Evolutionary conservation across 2,888 invertebrate genomes (phyloP).

Genomic region (Trisateles emortualis): DNA sequence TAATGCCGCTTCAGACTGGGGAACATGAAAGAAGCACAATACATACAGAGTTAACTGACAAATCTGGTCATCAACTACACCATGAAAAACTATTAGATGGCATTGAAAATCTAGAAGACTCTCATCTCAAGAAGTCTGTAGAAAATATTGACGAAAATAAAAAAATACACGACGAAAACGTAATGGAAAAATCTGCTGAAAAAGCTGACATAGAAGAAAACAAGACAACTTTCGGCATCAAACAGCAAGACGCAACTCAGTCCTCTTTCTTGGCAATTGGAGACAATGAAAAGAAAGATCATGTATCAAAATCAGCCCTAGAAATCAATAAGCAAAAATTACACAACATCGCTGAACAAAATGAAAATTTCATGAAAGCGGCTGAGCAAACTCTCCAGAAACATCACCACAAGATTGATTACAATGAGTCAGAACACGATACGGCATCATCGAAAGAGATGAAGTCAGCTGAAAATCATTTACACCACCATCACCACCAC

Average conservation of each 20-base stretch:
- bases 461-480: constrained; percentile 35
- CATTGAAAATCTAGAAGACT: constrained; percentile 18
- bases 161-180: background rate
- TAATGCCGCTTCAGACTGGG: background rate
- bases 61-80: constrained; percentile 9
- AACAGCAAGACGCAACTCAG: constrained; percentile 13
- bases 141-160: constrained; percentile 3
- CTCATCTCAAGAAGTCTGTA: constrained; percentile 22
- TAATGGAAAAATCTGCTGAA: constrained; percentile 12
- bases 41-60: constrained; percentile 6
- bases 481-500: constrained; percentile 12
- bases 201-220: background rate
- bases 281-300: constrained; percentile 11
- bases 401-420: constrained; percentile 21
- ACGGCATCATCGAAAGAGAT: constrained; percentile 19
- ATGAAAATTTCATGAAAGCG: constrained; percentile 33
- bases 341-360: constrained; percentile 17
- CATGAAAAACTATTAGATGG: constrained; percentile 10
- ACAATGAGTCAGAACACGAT: constrained; percentile 6
- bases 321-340: constrained; percentile 12
- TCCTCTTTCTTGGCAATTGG: constrained; percentile 4
- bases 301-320: constrained; percentile 26
- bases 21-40: constrained; percentile 18
- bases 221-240: constrained; percentile 5
- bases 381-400: constrained; percentile 6